Base-by-base conservation (phyloP, 2,888 invertebrate species). In the Andricus quercusramuli region DNA sequence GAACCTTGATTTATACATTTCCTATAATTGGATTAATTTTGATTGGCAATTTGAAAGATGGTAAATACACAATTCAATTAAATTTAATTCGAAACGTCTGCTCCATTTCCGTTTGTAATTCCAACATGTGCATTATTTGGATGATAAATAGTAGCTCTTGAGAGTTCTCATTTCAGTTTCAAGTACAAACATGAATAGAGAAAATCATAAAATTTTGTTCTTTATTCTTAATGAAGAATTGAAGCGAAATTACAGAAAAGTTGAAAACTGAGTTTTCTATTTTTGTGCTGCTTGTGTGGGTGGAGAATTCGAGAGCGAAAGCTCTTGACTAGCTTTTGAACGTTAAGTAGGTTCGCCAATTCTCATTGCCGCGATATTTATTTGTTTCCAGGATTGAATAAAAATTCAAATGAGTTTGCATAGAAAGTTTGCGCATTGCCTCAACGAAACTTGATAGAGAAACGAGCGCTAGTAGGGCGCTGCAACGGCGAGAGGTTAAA, bases 341-440 rank as follows among this genome's bases (percentile, higher is more conserved):
- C 80, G 80, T 77, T 44, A 78, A 78, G 80, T 79, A 79, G 81
- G 80, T 83, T 80, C 79, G 82, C 81, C 83, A 82, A 83, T 83
- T 84, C 88, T 89, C 87, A 89, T 88, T 89, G 88, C 89, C 88
- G 84, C 85, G 89, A 91, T 91, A 90, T 91, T 91, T 90, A 91
- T 92, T 90, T 91, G 88, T 89, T 90, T 90, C 89, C 85, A 87
- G 88, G 88, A 90, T 90, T 86, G 87, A 88, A 89, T 89, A 88
- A 89, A 91, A 91, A 91, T 91, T 90, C 89, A 90, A 90, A 91
- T 89, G 88, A 90, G 89, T 89, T 90, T 86, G 79, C 81, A 78
- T 82, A 82, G 82, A 89, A 90, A 89, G 86, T 89, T 89, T 85
- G 85, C 85, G 84, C 83, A 82, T 86, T 84, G 83, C 82, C 84